Base-by-base conservation (phyloP, 2,888 invertebrate genomes). In the Agrochola macilenta region DNA sequence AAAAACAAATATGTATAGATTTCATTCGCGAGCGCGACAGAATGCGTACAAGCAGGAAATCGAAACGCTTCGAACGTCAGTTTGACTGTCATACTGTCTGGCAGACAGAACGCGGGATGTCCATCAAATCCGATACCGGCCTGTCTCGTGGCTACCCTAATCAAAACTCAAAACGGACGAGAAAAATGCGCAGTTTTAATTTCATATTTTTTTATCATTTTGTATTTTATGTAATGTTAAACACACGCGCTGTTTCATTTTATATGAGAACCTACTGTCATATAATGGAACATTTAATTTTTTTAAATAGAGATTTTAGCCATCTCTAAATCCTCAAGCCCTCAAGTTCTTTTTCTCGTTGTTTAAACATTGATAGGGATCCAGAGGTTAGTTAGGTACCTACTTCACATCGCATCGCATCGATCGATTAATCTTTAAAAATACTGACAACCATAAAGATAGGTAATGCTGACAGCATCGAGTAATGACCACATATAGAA, bases 101-200 rank as follows among this genome's bases (percentile, higher is more conserved):
- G 74, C 46, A 69, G 73, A 74, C 46, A 71, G 73, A 74, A 78
- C 60, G 57, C 65, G 68, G 64, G 68, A 71, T 72, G 79, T 78
- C 76, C 66, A 72, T 75, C 60, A 84, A 80, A 74, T 64, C 68
- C 64, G 68, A 71, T 64, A 66, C 54, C 17, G 23, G 52, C 63
- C 58, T 63, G 76, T 82, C 69, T 72, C 63, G 57, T 83, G 71
- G 88, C 63, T 73, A 84, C 86, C 86, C 79, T 84, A 85, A 81
- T 82, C 87, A 77, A 76, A 78, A 79, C 30, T 76, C 72, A 78
- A 76, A 73, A 58, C 12, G 46, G n/a, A 43, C 20, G 46, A 30
- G 73, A 54, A 78, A 75, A 66, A 69, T 71, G 57, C 39, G 17
- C 49, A 54, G 4, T 54, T 54, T 61, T 61, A 35, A 54, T 49